Base-by-base conservation (phyloP, 2,113 vertebrate genomes). In the Capricornis sumatraensis region DNA sequence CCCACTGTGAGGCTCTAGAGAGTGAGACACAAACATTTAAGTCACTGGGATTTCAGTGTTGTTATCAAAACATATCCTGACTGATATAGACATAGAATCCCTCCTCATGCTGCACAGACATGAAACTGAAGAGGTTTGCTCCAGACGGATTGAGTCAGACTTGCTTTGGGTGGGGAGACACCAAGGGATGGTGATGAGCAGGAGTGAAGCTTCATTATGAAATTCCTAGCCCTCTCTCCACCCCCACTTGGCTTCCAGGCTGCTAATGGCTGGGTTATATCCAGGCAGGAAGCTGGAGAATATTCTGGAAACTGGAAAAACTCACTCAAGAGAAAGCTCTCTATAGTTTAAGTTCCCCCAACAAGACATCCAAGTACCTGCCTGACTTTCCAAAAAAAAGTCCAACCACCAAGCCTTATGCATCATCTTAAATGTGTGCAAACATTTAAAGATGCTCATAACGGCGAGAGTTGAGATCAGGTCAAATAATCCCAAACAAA, bases 401-500 rank as follows among this genome's bases (percentile, higher is more conserved):
- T 17, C 21, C 36, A 55, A 7, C 25, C 86, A 64, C 57, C 86
- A 64, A 83, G 67, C 2, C 14, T 16, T 17, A 40, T 1, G 9
- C 36, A 30, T 27, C 40, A 30, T 81, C 47, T 82, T 19, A 81
- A 43, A 55, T 19, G 5, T 19, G 40, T 64, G 12, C 9, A 6
- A 16, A 64, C 0, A 71, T 45, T 21, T 30, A 45, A 33, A 47
- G 52, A 52, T 5, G 10, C 0, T 6, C 28, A 14, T n/a, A 58
- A 27, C 0, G 2, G 52, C 3, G 25, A 83, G 74, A 76, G 17
- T 7, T 15, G 15, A 82, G 28, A 87, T 16, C 28, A 83, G 45
- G 87, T n/a, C 21, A 74, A 60, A 62, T 91, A 76, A 67, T n/a
- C 36, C 36, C 33, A 84, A 57, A n/a, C 11, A 88, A 82, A 74